These are phyloP conservation scores for Anguilla rostrata DNA, from an alignment of 2,113 vertebrate genomes.

Conservation along the genomic window DNA sequence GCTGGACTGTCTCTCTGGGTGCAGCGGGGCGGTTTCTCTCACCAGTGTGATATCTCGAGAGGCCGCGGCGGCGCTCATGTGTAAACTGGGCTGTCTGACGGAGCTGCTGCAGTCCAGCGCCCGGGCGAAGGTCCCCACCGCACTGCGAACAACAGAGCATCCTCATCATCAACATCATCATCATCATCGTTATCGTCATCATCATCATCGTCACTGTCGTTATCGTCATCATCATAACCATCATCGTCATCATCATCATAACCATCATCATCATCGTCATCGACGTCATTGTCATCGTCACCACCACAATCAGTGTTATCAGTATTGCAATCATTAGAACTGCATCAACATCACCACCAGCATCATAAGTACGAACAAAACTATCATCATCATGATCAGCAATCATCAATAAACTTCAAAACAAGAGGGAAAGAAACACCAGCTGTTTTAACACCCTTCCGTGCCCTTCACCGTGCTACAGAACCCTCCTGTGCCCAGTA, in stretches of 20 bases:
- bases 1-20: neutral
- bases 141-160: constrained; percentile 60
- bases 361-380: neutral
- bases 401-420: neutral
- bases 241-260: too few relatives aligned
- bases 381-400: neutral
- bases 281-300: neutral
- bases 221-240: too few relatives aligned
- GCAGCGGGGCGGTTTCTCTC: constrained; percentile 41
- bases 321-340: too few relatives aligned
- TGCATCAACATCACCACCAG: too few relatives aligned
- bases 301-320: too few relatives aligned
- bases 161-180: neutral
- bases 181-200: too few relatives aligned
- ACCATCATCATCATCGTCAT: neutral
- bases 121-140: constrained; percentile 92
- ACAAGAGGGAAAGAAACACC: neutral
- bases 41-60: constrained; percentile 97
- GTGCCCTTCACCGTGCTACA: neutral
- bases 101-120: constrained; percentile 96
- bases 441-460: neutral
- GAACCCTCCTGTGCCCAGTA: neutral
- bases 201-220: too few relatives aligned
- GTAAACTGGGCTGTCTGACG: constrained; percentile 91
- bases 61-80: constrained; percentile 95